phyloP scores from a whole-genome alignment of 2,113 vertebrate genomes.

The Mesembrinibis cayennensis region DNA sequence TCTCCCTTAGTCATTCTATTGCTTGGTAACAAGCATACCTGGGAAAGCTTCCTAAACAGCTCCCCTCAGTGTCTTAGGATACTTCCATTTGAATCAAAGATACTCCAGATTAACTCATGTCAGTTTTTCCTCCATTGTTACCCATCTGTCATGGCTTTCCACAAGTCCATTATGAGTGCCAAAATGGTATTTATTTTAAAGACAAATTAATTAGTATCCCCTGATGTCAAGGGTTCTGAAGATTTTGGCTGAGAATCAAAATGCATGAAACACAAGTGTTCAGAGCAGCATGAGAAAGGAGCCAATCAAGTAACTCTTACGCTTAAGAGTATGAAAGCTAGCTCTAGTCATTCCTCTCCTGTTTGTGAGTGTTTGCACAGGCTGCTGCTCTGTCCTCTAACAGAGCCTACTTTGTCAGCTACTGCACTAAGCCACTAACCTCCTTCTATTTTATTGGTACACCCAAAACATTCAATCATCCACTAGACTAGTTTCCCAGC shows the following conservation, averaged over 20 bases:
- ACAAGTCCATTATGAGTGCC: neutral
- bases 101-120: neutral
- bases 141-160: neutral
- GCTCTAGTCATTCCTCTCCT: neutral
- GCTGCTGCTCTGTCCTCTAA: neutral
- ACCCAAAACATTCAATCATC: neutral
- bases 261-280: neutral
- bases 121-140: neutral
- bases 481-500: neutral
- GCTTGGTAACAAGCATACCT: neutral
- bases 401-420: neutral
- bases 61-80: neutral
- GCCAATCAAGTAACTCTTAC: neutral
- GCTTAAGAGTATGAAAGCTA: neutral
- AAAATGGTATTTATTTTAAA: neutral
- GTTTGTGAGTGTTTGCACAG: neutral
- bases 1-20: neutral
- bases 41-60: neutral
- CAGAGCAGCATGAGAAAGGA: neutral
- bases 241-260: neutral
- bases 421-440: neutral
- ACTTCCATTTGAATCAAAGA: neutral
- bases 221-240: neutral
- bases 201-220: neutral
- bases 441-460: neutral